Base-by-base conservation (phyloP, 2,888 invertebrate species). In the Heliconius hortense region DNA sequence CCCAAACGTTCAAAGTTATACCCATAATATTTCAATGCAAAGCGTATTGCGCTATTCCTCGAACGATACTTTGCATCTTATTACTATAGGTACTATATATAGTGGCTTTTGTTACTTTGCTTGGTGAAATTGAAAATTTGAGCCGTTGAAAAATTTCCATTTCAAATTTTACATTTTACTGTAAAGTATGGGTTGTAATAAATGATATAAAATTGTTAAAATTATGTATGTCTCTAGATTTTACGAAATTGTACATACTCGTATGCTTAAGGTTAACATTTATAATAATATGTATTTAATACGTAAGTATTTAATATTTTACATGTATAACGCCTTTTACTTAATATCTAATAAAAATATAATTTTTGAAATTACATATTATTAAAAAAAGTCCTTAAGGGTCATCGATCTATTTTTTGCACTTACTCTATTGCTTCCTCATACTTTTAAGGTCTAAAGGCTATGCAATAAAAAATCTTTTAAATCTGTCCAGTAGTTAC, bases 41-140 rank as follows among this genome's bases (percentile, higher is more conserved):
- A 70, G 59, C 70, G 59, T 70, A 70, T 70, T 70, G 70, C 56
- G 70, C 70, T 70, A 59, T 60, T 60, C 70, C 24, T 70, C 35
- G 59, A 70, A 35, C 56, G 70, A 70, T 60, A 70, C 70, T 70
- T 70, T 70, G 70, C 70, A 70, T 70, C 68, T 68, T 68, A 70
- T 59, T 70, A 70, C 39, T 68, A 28, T 60, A 21, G 48, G 8
- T 48, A 26, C 26, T 60, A 60, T 70, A n/a, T 60, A 60, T 70
- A 70, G 70, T 70, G 56, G 70, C 70, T 24, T 39, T 70, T 60
- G 18, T 70, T 60, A 60, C 59, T 56, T 70, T 24, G 28, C 56
- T 56, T 69, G 28, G 48, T 53, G 18, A 70, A 70, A 70, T 70
- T 70, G 70, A 60, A 70, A 70, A 35, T 60, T 60, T 59, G 56